Evolutionary conservation across 2,113 vertebrate species (phyloP).

Genomic region (Pelvicachromis taeniatus): DNA sequence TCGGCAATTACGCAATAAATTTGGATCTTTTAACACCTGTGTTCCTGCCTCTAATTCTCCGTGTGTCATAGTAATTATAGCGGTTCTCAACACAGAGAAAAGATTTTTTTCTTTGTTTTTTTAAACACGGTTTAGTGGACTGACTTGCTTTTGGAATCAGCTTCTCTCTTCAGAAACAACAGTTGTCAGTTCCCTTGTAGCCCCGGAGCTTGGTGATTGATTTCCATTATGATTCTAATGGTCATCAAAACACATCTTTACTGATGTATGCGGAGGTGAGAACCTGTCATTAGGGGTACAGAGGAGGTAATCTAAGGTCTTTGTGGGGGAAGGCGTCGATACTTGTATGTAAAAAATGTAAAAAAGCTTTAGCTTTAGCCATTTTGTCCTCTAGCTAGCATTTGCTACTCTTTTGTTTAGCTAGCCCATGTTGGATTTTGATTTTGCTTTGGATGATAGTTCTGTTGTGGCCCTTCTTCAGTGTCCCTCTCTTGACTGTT

Average conservation of each 20-base stretch:
- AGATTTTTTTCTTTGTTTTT: too few relatives aligned
- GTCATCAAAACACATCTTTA: background rate
- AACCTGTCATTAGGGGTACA: background rate
- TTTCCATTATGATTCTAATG: background rate
- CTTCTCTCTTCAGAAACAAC: background rate
- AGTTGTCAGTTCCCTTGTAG: background rate
- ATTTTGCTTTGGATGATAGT: background rate
- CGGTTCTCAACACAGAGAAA: too few relatives aligned
- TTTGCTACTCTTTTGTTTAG: background rate
- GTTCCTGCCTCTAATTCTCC: too few relatives aligned
- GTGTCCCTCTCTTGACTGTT: background rate
- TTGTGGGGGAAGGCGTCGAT: background rate
- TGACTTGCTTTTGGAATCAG: background rate
- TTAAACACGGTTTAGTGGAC: background rate
- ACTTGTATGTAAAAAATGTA: background rate
- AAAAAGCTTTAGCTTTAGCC: background rate
- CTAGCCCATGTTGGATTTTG: background rate
- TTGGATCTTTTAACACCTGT: too few relatives aligned
- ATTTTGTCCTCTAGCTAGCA: background rate
- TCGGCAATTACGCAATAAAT: too few relatives aligned
- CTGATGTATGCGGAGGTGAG: background rate
- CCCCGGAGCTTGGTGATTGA: accelerated
- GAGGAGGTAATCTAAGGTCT: background rate
- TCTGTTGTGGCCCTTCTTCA: background rate
- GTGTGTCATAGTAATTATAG: too few relatives aligned